Evolutionary conservation across 2,113 vertebrate genomes (phyloP), one percentile per base, ranked within the genome.

Genomic region (Blennius ocellaris): DNA sequence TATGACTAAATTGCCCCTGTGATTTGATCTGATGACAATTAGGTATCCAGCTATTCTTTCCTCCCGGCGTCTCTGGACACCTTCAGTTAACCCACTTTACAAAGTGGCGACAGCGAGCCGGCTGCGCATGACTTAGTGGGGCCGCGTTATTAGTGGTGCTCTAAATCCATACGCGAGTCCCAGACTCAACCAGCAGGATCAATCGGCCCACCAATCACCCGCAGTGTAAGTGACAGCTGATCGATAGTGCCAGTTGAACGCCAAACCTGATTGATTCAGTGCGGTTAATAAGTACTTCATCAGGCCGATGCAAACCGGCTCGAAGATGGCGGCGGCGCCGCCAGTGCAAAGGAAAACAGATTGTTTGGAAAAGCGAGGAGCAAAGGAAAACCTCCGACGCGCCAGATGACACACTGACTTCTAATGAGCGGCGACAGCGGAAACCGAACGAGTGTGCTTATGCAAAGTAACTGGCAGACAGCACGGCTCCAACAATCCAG

Each of bases 201-300:
- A 52, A 21, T 63, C 64, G 3, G 7, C n/a, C 6, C 49, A 40
- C 41, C 11, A 16, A 71, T 56, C 67, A 38, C 41, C 8, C 14
- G 10, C 54, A 44, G 48, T 43, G 15, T 14, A 50, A 41, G 76
- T 40, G 70, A 70, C n/a, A 5, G 53, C 53, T 51, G 67, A 83
- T 88, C 81, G 11, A 87, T 87, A 47, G 11, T 8, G 36, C 56
- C 65, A 57, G 73, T 43, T 53, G 49, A 74, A 73, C n/a, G 57
- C 65, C 47, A 57, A 68, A 37, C 51, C 2, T 43, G 70, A 82
- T 62, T 74, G 78, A 86, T 81, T 79, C 11, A 53, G 47, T 53
- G 69, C 6, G 62, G 77, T 62, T 77, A 71, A 79, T 76, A 63
- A 67, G 79, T 5, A 9, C 60, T 54, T 75, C 51, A 87, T 72